Conservation (phyloP, 2,888 invertebrate species). For the Corbicula japonica region DNA sequence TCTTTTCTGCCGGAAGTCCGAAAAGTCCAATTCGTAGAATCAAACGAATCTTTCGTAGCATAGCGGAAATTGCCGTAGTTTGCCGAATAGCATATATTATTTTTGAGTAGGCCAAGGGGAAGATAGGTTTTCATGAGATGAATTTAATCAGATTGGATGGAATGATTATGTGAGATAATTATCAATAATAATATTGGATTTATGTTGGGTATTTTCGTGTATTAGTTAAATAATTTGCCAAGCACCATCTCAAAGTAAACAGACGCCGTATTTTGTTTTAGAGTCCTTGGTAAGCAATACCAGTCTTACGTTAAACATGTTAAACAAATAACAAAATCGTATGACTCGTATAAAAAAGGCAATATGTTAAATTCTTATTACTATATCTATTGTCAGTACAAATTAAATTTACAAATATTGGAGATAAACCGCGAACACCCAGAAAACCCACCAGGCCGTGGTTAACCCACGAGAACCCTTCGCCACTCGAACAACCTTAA, state of each 20-base stretch:
- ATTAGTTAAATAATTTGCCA: no score
- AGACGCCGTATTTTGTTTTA: no score
- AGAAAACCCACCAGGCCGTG: no score
- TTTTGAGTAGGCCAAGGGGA: neutral
- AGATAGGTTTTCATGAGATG: neutral
- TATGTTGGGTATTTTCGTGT: no score
- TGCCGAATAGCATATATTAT: neutral
- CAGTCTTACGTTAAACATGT: no score
- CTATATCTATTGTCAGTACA: neutral
- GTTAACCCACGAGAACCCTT: no score
- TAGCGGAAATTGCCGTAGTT: neutral
- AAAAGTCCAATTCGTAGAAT: neutral
- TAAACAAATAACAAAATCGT: no score
- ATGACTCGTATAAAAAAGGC: no score
- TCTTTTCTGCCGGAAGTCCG: neutral
- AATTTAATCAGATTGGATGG: neutral
- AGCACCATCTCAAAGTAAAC: no score
- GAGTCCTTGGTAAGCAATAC: no score
- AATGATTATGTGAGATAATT: neutral
- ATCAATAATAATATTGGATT: no score
- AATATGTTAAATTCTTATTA: neutral
- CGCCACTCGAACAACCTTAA: neutral
- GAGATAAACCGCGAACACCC: no score
- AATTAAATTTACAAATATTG: neutral
- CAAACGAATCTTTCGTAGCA: neutral